Base-by-base conservation (phyloP, 2,797 vertebrate species). In the Ambastaia sidthimunki region DNA sequence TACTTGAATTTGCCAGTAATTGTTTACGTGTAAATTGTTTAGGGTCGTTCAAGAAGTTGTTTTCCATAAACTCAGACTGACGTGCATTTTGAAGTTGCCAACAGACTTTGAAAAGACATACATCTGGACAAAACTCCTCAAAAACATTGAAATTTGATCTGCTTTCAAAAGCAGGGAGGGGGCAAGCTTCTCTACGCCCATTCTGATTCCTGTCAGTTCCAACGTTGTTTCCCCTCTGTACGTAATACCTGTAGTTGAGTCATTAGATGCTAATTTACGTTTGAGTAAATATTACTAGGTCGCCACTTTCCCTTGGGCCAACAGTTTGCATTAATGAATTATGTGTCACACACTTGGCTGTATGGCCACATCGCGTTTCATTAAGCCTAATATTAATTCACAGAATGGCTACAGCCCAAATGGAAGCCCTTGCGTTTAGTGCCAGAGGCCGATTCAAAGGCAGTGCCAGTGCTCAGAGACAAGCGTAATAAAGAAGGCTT, bases 21-120 rank as follows among this genome's bases (percentile, higher is more conserved):
- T 85, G 83, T 86, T 83, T 82, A 67, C 62, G 74, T 79, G 80
- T 66, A 75, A 67, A 59, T 67, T 83, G 71, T 83, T 82, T 83
- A 76, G 72, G 74, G 77, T 28, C 10, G 13, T 75, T 81, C 60
- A n/a, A n/a, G 37, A 31, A 48, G 44, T 50, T 73, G 50, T 48
- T 75, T 75, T 60, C 59, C 34, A 66, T 54, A 55, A 25, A 37
- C 48, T 16, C 44, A 34, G 52, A 10, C 74, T 80, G 74, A 50
- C 41, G 25, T 76, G 48, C 52, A 59, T 71, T 70, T 48, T 31
- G 47, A 52, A 28, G 41, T n/a, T 71, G 76, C 62, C 47, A 62
- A 65, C 63, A 31, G 65, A 62, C 41, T 67, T 72, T 73, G 69
- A 25, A 19, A 41, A 72, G 70, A 76, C 25, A 34, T 54, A 71